These are phyloP conservation scores for Notiomystis cincta DNA, from an alignment of 2,113 vertebrate species.

Conservation along the genomic window DNA sequence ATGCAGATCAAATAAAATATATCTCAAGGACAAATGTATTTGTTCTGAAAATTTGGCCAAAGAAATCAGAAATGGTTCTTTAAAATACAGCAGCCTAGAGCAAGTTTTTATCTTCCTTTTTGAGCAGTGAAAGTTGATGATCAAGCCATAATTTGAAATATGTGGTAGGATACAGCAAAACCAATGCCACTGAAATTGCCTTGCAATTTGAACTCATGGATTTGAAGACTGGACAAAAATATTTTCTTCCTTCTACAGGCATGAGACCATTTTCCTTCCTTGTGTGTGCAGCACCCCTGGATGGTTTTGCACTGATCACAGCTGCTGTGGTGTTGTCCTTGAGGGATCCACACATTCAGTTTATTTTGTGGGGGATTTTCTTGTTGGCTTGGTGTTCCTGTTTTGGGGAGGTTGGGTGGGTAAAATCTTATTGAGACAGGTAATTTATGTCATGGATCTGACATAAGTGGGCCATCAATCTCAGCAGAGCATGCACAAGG, in stretches of 20 bases:
- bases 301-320: not conserved
- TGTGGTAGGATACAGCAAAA: not conserved
- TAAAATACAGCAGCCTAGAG: not conserved
- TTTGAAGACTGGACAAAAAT: not conserved
- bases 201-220: not conserved
- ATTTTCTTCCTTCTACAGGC: not conserved
- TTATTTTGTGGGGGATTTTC: not conserved
- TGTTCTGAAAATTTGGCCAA: not conserved
- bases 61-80: not conserved
- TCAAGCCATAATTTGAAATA: not conserved
- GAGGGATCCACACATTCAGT: not conserved
- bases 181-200: not conserved
- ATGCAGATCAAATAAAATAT: constrained; percentile 19
- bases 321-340: not conserved
- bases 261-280: not conserved
- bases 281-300: not conserved
- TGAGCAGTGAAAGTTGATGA: not conserved
- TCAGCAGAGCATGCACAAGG: not conserved
- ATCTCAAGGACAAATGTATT: constrained; percentile 18
- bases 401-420: not conserved
- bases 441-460: not conserved
- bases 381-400: not conserved
- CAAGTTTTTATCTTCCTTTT: not conserved
- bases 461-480: not conserved
- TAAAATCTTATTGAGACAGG: not conserved